A percentile compares a stretch with the other conserved stretches of the same genome.
Conservation (phyloP, 2,113 vertebrate genomes). For the Poeciliopsis prolifica region DNA sequence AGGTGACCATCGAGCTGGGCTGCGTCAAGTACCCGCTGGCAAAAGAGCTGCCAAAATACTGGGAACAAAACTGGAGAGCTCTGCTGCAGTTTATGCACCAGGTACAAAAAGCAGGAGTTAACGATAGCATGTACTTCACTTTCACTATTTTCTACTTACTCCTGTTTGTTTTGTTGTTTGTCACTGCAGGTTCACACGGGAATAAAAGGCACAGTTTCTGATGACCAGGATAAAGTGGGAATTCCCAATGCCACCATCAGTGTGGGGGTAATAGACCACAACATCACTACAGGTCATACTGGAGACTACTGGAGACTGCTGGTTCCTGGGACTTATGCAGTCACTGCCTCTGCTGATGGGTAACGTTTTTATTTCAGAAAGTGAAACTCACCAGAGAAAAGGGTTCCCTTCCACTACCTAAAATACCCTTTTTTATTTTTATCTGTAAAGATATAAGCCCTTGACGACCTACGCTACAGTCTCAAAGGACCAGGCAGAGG, state of each 20-base stretch:
- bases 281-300: slow-evolving; percentile 83
- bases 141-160: neutral
- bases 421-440: neutral
- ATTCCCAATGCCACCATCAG: slow-evolving; percentile 93
- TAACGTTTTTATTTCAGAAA: slow-evolving; percentile 63
- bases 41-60: slow-evolving; percentile 87
- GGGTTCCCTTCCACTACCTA: neutral
- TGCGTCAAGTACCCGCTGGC: slow-evolving; percentile 92
- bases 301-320: slow-evolving; percentile 98
- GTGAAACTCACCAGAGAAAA: neutral
- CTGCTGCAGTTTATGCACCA: slow-evolving; percentile 94
- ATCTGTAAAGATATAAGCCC: slow-evolving; percentile 83
- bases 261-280: slow-evolving; percentile 86
- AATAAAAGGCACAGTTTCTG: slow-evolving; percentile 89
- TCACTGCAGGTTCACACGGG: slow-evolving; percentile 88
- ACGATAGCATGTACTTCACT: neutral
- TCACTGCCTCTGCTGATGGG: slow-evolving; percentile 92
- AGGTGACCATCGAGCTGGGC: slow-evolving; percentile 95
- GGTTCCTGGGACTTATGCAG: slow-evolving; percentile 84
- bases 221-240: slow-evolving; percentile 84
- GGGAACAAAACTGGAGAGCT: slow-evolving; percentile 89
- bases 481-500: slow-evolving; percentile 75
- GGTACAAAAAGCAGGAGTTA: slow-evolving; percentile 69
- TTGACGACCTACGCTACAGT: slow-evolving; percentile 84
- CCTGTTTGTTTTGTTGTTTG: slow-evolving; percentile 5